Evolutionary conservation across 2,113 vertebrate species (phyloP), one percentile per base, ranked within the genome.

Genomic region (Noturus placidus): DNA sequence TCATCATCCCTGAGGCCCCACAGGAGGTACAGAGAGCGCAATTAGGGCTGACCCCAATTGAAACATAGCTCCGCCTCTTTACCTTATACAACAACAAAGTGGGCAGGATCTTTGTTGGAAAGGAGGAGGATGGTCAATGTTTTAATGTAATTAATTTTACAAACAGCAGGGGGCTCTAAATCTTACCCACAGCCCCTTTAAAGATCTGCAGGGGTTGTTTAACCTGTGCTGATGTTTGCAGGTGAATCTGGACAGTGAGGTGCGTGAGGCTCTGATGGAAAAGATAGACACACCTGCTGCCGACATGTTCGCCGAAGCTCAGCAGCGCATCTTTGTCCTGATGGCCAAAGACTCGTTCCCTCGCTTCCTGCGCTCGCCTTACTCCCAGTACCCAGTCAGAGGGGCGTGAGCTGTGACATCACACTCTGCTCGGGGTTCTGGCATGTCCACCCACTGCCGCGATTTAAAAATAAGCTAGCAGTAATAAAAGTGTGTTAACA

Each of bases 281-380:
- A 94, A 92, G 88, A 94, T 96, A 63, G 94, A 96, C 82, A 95
- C 95, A 0, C 96, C 94, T 14, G 93, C 94, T 0, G 80, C 93
- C 0, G 92, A 95, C 27, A 95, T 93, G 0, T 99, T 99, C 88
- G 92, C 91, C 0, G 90, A 89, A 0, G 97, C 97, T 0, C 97
- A 99, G 94, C 96, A 96, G 85, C 95, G 95, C 57, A 96, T 98
- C 50, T 98, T 97, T 93, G 96, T 92, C 82, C 84, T 99, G 80
- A 98, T 98, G 97, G 97, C 97, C 78, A 98, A 97, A 88, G 97
- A 98, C 88, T 96, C 97, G 25, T 98, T 97, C 79, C 97, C 97
- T 0, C 94, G 97, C 0, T 99, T 98, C 92, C 93, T 97, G 91
- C 97, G 96, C 61, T 98, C 97, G 0, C 84, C 96, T 25, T 95